Base-by-base conservation (phyloP, 2,888 invertebrate genomes). In the Drosophila stalkeri region DNA sequence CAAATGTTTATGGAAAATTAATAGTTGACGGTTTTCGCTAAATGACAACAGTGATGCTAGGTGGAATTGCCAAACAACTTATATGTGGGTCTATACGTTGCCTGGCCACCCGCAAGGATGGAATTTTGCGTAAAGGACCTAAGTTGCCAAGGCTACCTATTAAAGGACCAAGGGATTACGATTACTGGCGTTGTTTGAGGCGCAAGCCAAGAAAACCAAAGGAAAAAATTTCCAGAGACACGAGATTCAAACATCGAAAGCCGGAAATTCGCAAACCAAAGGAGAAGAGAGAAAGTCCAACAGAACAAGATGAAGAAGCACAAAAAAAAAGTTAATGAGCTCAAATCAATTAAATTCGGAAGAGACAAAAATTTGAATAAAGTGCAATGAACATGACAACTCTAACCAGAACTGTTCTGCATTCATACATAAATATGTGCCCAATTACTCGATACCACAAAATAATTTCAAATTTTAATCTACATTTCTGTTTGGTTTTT, bases 101-200 rank as follows among this genome's bases (percentile, higher is more conserved):
- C 20, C 3, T 82, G 1, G 77, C 65, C 5, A 56, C 56, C 0
- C 64, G 63, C 0, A 75, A 60, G 41, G 61, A 66, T 39, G 52
- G 68, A 3, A 33, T 60, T 3, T 39, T 57, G 0, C 75, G 61
- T 2, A 75, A 68, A 27, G 14, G 37, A 23, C 43, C n/a, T n/a
- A 66, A 2, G 3, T 4, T 78, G 0, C 77, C 77, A 2, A 47
- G 39, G n/a, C 7, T 78, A 31, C 81, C 79, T 0, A 64, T 80
- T 12, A 82, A 68, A 11, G 80, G 82, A 5, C 80, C 82, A 4
- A 63, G 77, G 18, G 75, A 81, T 12, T 81, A 31, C 55, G 77
- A 82, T 23, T 80, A 80, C 43, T 78, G 60, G 77, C 73, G 71
- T 1, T 37, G 47, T 0, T 27, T 55, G 55, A 64, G 51, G 9